Base-by-base conservation (phyloP, 2,113 vertebrate genomes). In the Anser cygnoides region DNA sequence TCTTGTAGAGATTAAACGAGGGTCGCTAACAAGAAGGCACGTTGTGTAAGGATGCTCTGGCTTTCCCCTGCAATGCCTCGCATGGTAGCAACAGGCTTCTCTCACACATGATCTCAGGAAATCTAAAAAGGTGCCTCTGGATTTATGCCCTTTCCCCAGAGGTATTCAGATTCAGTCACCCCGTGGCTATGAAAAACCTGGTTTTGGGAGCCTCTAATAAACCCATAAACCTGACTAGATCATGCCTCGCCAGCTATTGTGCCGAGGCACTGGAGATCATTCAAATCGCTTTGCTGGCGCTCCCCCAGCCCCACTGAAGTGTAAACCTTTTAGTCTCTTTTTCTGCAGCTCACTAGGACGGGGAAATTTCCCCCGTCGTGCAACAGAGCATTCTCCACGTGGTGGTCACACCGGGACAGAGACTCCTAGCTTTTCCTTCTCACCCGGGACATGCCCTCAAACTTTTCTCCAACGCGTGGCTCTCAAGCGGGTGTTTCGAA, bases 161-260 rank as follows among this genome's bases (percentile, higher is more conserved):
- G 63, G 29, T 41, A 33, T 79, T 90, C 44, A 54, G 57, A 54
- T 86, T 74, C 39, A 62, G 20, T 82, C 1, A 4, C 55, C 74
- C 66, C 31, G 0, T 67, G 89, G 44, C 77, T 92, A 11, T 85
- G 89, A 87, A 81, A 92, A 89, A 43, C 16, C 20, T 84, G 43
- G 26, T 35, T 90, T 90, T 76, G 71, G 77, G 92, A 92, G 25
- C 62, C 2, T 1, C 83, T 93, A 3, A 4, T 55, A 91, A 89
- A 87, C 66, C 63, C 25, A 10, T 89, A 70, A 90, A 81, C 28
- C 37, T 44, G 21, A 41, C 33, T 71, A 12, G 72, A 39, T 35
- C 54, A 44, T 2, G 2, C 76, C 14, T 61, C 0, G 0, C 31
- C 17, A 2, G 67, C 91, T 14, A 0, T 62, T 65, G 39, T 54